Percentiles rank a stretch among this genome's conserved stretches.
Conservation (phyloP, 2,797 vertebrate species). For the Rhadinocentrus ornatus region DNA sequence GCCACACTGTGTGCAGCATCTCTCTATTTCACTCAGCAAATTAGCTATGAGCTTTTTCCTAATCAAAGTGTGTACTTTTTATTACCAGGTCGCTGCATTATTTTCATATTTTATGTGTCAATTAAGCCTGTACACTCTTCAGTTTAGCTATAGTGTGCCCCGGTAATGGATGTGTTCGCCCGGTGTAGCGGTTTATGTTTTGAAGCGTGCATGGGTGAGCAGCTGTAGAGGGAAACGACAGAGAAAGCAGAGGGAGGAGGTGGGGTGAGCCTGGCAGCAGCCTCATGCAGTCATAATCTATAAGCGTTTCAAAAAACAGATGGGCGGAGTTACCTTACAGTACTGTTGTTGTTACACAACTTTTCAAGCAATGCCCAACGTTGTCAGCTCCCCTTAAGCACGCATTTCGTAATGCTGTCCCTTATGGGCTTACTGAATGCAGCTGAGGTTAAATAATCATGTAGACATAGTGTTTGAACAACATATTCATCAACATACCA, state of each 20-base stretch:
- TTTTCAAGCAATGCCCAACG: conserved; percentile 55
- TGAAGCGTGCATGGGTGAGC: conserved; percentile 41
- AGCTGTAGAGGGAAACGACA: conserved; percentile 35
- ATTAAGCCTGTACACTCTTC: conserved; percentile 12
- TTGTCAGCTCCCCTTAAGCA: conserved; percentile 48
- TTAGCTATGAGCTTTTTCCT: neutral
- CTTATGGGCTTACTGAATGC: conserved; percentile 18
- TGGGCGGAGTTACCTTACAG: conserved; percentile 65
- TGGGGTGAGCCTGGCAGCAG: conserved; percentile 50
- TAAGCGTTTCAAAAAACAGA: conserved; percentile 65
- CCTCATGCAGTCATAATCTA: conserved; percentile 57
- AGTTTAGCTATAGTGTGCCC: conserved; percentile 8
- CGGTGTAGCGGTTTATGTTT: conserved; percentile 18
- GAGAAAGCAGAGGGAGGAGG: neutral
- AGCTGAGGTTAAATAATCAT: conserved; percentile 28
- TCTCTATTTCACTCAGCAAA: conserved; percentile 15
- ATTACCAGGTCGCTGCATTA: conserved; percentile 7
- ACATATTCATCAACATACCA: conserved; percentile 11
- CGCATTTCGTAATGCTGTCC: conserved; percentile 34
- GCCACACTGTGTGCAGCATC: neutral
- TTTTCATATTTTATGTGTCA: conserved; percentile 25
- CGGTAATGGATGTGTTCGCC: conserved; percentile 20
- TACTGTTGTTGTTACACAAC: conserved; percentile 55
- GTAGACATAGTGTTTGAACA: conserved; percentile 19
- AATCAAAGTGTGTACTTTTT: neutral